These are phyloP conservation scores for Meiosimyza decipiens DNA, from an alignment of 2,888 invertebrate species.

Conservation along the genomic window DNA sequence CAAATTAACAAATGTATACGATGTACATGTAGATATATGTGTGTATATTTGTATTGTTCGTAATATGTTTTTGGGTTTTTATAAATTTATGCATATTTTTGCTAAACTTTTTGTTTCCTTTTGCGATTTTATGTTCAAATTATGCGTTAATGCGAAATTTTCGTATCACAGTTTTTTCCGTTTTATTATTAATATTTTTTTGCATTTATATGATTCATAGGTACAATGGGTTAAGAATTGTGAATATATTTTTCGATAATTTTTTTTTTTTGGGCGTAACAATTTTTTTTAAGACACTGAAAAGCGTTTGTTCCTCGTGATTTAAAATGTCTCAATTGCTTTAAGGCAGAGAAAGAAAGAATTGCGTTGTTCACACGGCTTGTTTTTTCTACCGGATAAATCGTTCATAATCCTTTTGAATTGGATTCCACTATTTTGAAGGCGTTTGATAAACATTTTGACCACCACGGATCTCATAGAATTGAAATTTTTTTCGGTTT, in stretches of 20 bases:
- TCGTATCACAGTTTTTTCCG: constrained; percentile 49
- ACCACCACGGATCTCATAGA: too few relatives aligned
- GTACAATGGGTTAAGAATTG: constrained; percentile 40
- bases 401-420: not conserved
- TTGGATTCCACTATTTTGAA: not conserved
- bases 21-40: constrained; percentile 17
- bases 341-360: too few relatives aligned
- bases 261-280: constrained; percentile 38
- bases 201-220: constrained; percentile 47
- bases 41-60: constrained; percentile 31
- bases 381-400: not conserved
- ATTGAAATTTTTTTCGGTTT: not conserved
- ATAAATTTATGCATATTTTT: constrained; percentile 17
- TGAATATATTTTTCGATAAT: constrained; percentile 47
- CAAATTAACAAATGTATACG: not conserved
- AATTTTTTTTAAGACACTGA: constrained; percentile 58
- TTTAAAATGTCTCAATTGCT: not conserved
- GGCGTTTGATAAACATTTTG: not conserved
- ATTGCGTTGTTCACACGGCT: too few relatives aligned
- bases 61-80: constrained; percentile 20
- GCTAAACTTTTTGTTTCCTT: constrained; percentile 8
- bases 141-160: constrained; percentile 45
- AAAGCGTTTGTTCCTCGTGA: constrained; percentile 44
- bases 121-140: constrained; percentile 15
- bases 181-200: constrained; percentile 35